Percentiles rank a stretch among this genome's conserved stretches.
phyloP scores from a whole-genome alignment of 2,888 invertebrate species.

The Cloeon dipterum region DNA sequence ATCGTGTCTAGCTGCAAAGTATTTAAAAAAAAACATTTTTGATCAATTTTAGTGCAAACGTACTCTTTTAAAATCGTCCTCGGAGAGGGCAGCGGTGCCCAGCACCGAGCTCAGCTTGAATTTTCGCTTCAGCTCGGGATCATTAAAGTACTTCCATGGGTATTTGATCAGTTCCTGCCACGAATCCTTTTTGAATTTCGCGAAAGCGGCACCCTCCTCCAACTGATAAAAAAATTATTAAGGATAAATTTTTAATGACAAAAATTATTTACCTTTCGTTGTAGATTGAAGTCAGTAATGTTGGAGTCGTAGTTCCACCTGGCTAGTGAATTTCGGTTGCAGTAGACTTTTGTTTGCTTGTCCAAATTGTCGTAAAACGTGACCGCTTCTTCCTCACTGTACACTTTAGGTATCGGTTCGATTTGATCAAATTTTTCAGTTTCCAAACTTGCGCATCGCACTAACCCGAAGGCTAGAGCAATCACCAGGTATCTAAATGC shows the following conservation, averaged over 20 bases:
- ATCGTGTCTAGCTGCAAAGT: slow-evolving; percentile 28
- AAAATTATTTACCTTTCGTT: background rate
- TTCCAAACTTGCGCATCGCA: no score
- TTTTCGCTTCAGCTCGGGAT: slow-evolving; percentile 43
- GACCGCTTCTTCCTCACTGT: no score
- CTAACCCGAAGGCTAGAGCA: no score
- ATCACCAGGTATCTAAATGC: no score
- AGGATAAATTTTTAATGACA: no score
- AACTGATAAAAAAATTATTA: slow-evolving; percentile 17
- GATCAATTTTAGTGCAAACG: no score
- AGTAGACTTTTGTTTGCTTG: no score
- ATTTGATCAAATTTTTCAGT: no score
- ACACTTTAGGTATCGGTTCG: no score
- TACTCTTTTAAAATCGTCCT: slow-evolving; percentile 24
- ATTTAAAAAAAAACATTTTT: slow-evolving; percentile 3
- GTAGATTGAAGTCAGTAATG: slow-evolving; percentile 41
- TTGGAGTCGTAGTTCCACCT: slow-evolving; percentile 57
- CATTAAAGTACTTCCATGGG: slow-evolving; percentile 47
- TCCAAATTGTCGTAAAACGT: no score
- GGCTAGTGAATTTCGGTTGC: no score
- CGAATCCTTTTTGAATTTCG: slow-evolving; percentile 32
- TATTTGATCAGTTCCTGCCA: slow-evolving; percentile 43
- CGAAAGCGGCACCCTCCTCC: slow-evolving; percentile 18
- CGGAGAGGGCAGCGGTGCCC: slow-evolving; percentile 46
- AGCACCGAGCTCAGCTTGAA: slow-evolving; percentile 48